Conservation (phyloP, 2,113 vertebrate genomes). For the Pterocles gutturalis region DNA sequence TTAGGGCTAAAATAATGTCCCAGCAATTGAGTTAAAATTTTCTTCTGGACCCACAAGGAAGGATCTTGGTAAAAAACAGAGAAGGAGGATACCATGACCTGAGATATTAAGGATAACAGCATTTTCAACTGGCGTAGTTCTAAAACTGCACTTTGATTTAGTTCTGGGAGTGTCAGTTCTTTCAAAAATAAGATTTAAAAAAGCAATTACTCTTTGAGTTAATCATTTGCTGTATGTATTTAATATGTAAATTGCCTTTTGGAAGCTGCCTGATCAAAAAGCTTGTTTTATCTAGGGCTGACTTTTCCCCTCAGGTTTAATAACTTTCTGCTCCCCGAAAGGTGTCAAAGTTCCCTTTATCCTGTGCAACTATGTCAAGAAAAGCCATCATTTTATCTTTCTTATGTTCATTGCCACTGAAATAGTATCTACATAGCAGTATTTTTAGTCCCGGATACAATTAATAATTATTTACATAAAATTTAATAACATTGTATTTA, state of each 20-base stretch:
- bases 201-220: constrained; percentile 20
- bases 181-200: constrained; percentile 1
- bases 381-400: not conserved
- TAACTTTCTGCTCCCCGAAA: not conserved
- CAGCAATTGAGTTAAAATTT: not conserved
- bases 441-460: not conserved
- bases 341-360: constrained; percentile 4
- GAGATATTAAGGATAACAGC: not conserved
- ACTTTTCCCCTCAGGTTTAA: constrained; percentile 2
- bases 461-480: constrained; percentile 2
- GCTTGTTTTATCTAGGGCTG: constrained; percentile 3
- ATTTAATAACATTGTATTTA: not conserved
- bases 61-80: not conserved
- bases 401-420: not conserved
- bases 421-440: not conserved
- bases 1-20: not conserved
- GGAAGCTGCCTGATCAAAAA: constrained; percentile 42
- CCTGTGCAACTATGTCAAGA: not conserved
- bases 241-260: constrained; percentile 28
- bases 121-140: not conserved
- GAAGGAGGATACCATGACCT: not conserved
- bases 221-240: constrained; percentile 27
- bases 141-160: not conserved
- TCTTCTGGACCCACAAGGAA: not conserved
- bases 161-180: not conserved